Base-by-base conservation (phyloP, 37 sponge, comb jelly and placozoan species). In the Halichondria panicea region DNA sequence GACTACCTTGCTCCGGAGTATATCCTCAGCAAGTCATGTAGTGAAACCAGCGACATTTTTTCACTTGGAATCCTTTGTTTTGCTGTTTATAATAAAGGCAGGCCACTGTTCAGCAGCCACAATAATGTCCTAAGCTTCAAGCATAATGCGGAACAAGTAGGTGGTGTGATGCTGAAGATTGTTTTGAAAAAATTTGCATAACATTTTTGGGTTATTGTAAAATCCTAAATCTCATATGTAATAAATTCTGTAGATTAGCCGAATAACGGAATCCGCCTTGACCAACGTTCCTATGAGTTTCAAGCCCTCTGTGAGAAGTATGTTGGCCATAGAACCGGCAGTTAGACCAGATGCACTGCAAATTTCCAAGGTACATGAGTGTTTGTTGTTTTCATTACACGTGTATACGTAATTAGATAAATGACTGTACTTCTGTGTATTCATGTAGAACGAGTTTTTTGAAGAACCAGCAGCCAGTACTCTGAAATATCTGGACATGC, bases 1-100 rank as follows among this genome's bases (percentile, higher is more conserved):
- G 81, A 93, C 73, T 93, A 81, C 75, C 72, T 90, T 3, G 92
- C 94, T 53, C 94, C 94, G 0, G 94, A 93, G 55, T 78, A 74
- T 40, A 42, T 93, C 45, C 54, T 90, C 37, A 63, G 36, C 42
- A 68, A 82, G 54, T 40, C 33, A 8, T 71, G 60, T 72, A 70
- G 40, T 33, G 41, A 50, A 0, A 38, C 24, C 13, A 83, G 88
- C 45, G 94, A 93, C 65, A 22, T 93, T 43, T 93, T 56, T 76
- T 90, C 94, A 6, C 79, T 40, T 52, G 94, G 90, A 19, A 84
- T 93, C 79, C 84, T 86, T 28, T 50, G 56, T 34, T 85, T 74
- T 55, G 79, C 91, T 2, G 72, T 81, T 53, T 90, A 87, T 71
- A 86, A 93, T 58, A 43, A 48, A 2, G 94, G 94, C 18, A 63